Evolutionary conservation across 1,140 invertebrate species (phyloP), one percentile per base, ranked within the genome.

Genomic region (Ips typographus): DNA sequence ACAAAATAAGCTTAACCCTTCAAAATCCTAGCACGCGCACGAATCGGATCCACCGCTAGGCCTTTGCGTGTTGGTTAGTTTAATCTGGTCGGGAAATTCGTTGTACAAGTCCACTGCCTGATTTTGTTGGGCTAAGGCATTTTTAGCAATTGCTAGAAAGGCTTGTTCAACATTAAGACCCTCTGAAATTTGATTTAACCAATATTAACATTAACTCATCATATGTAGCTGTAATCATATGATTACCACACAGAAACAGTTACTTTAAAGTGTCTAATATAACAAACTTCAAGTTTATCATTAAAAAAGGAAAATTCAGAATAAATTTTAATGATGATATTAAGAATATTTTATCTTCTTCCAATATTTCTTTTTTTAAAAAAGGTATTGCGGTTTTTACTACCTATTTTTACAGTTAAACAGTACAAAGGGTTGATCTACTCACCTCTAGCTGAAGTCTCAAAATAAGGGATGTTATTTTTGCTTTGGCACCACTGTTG

Each of bases 401-500:
- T 22, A 22, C 22, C 22, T 22, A 22, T 22, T 22, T 22, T 22
- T 22, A 55, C n/a, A 55, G n/a, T 6, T 1, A 1, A 55, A 55
- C 52, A 36, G 4, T 47, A 55, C 6, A 55, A 49, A 3, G 1
- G 6, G 1, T 49, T 8, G 44, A 49, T 38, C 6, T 47, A 5
- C 58, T 40, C 49, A 65, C 68, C 62, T 84, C 99, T 99, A 75
- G 97, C 97, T 84, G 94, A 96, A 42, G 96, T 99, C 85, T 99
- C 97, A 84, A 98, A 99, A 81, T 98, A 99, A 49, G 97, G 97
- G 79, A 99, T 98, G 83, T 96, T 95, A 81, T 98, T 98, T 85
- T 99, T 99, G 74, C 88, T 91, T 81, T 97, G 93, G 85, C 97
- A 99, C 98, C 98, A 99, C 75, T 97, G 94, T 81, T 98, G 95